Evolutionary conservation across 2,888 invertebrate genomes (phyloP).

Genomic region (Eupelmus urozonus): DNA sequence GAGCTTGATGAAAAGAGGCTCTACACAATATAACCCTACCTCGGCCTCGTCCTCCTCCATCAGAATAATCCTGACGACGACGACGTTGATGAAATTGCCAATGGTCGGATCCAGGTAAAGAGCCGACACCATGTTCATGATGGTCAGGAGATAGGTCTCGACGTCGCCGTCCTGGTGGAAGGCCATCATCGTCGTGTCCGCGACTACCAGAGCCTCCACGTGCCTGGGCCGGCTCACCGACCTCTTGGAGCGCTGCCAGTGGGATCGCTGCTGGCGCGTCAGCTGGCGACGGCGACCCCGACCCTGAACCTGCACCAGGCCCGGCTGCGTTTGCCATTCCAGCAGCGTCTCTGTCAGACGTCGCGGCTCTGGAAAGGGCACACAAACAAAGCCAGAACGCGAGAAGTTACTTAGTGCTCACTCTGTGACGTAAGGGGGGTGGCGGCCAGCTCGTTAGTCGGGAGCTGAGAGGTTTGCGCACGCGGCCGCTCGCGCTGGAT

Average conservation of each 20-base stretch:
- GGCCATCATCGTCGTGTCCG: conserved; percentile 91
- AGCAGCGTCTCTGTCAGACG: conserved; percentile 76
- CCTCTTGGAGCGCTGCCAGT: conserved; percentile 76
- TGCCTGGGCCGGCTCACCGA: conserved; percentile 87
- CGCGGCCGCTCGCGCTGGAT: neutral
- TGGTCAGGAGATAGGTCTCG: conserved; percentile 91
- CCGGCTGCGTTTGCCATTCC: conserved; percentile 81
- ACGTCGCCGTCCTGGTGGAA: conserved; percentile 90
- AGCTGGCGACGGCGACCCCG: conserved; percentile 68
- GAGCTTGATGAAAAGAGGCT: conserved; percentile 28
- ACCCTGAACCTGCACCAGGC: conserved; percentile 79
- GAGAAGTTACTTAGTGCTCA: too few relatives aligned
- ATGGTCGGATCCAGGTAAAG: conserved; percentile 93
- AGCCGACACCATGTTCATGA: conserved; percentile 94
- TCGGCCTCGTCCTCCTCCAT: conserved; percentile 83
- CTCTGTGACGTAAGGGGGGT: too few relatives aligned
- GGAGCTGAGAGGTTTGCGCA: neutral
- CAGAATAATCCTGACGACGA: conserved; percentile 90
- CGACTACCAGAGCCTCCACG: conserved; percentile 92
- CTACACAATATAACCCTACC: conserved; percentile 67
- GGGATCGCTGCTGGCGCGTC: conserved; percentile 58
- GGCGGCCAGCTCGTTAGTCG: too few relatives aligned
- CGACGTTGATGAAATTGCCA: conserved; percentile 93
- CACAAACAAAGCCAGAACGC: conserved; percentile 12
- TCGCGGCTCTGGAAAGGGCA: conserved; percentile 70